These are phyloP conservation scores for Spilarctia lutea DNA, from an alignment of 2,888 invertebrate species.

Conservation along the genomic window DNA sequence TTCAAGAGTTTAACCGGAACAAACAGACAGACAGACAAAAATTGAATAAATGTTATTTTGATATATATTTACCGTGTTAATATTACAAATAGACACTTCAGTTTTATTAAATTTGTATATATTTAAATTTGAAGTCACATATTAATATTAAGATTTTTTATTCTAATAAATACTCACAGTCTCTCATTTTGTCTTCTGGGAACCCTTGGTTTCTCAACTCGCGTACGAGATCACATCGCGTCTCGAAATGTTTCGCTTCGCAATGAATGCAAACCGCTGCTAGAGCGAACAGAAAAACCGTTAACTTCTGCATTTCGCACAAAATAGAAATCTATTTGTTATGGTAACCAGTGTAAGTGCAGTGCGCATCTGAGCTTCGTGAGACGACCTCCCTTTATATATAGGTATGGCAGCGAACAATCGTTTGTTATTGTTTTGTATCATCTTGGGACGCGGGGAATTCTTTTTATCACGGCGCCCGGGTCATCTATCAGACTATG, in stretches of 20 bases:
- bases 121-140: not conserved
- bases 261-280: slow-evolving; percentile 26
- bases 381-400: slow-evolving; percentile 25
- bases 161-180: slow-evolving; percentile 59
- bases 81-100: too few relatives aligned
- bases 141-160: not conserved
- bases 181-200: slow-evolving; percentile 62
- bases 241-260: slow-evolving; percentile 55
- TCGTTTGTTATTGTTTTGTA: not conserved
- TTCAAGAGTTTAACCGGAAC: too few relatives aligned
- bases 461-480: slow-evolving; percentile 37
- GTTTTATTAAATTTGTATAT: too few relatives aligned
- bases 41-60: too few relatives aligned
- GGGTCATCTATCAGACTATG: slow-evolving; percentile 31
- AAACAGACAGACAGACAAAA: too few relatives aligned
- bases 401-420: not conserved
- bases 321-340: not conserved
- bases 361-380: slow-evolving; percentile 5
- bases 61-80: too few relatives aligned
- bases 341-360: not conserved
- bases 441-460: slow-evolving; percentile 39
- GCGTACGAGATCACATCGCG: slow-evolving; percentile 62
- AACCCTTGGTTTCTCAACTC: slow-evolving; percentile 68
- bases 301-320: slow-evolving; percentile 20
- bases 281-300: slow-evolving; percentile 14